These are phyloP conservation scores for Malthinus flaveolus DNA, from an alignment of 2,888 invertebrate genomes.

Conservation along the genomic window DNA sequence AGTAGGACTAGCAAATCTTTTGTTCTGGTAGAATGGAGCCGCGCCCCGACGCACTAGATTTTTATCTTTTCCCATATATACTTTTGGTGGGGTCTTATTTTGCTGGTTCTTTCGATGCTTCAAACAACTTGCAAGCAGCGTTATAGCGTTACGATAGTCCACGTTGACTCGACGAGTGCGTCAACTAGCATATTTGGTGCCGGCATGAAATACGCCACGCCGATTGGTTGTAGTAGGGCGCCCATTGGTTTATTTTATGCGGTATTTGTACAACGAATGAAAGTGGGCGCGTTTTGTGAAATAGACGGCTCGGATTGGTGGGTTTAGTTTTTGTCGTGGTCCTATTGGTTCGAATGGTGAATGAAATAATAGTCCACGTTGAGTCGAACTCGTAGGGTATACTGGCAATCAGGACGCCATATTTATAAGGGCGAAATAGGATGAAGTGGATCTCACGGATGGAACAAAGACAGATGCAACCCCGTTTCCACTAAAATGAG, in stretches of 20 bases:
- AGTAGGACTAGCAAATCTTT: conserved; percentile 37
- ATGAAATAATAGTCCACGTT: conserved; percentile 47
- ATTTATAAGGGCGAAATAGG: conserved; percentile 59
- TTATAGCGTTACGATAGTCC: conserved; percentile 50
- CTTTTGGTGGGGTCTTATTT: conserved; percentile 55
- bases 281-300: conserved; percentile 42
- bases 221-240: conserved; percentile 42
- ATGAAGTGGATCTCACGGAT: conserved; percentile 56
- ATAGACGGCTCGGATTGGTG: conserved; percentile 27
- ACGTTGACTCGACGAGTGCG: conserved; percentile 50
- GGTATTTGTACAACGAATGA: conserved; percentile 46
- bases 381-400: conserved; percentile 54
- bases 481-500: conserved; percentile 58
- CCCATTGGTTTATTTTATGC: conserved; percentile 25
- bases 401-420: conserved; percentile 59
- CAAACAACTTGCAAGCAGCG: conserved; percentile 53
- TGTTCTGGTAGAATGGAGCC: conserved; percentile 52
- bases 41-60: conserved; percentile 55
- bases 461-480: conserved; percentile 56
- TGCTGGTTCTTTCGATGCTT: conserved; percentile 56
- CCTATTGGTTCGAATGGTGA: conserved; percentile 35
- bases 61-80: conserved; percentile 54
- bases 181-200: conserved; percentile 8
- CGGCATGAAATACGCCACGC: conserved; percentile 23
- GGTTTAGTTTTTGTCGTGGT: conserved; percentile 12